Base-by-base conservation (phyloP, 2,888 invertebrate species). In the Cheilosia impressa region DNA sequence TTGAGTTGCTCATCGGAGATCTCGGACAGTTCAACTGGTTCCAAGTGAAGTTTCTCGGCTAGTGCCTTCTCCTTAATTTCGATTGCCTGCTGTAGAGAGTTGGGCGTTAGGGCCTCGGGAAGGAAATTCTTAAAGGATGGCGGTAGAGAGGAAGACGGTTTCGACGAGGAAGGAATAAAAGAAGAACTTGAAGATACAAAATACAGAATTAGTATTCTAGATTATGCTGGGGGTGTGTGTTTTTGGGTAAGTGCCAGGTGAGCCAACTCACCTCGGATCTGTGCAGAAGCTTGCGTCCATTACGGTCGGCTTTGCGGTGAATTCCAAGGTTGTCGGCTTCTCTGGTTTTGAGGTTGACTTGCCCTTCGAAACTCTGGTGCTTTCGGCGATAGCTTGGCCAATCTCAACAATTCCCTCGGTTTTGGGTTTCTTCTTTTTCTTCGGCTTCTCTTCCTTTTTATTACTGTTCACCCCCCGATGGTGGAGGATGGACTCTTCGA, bases 31-130 rank as follows among this genome's bases (percentile, higher is more conserved):
- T 89, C 82, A n/a, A 92, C 88, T 34, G 90, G 89, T 5, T 91
- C 90, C 34, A 92, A 62, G 53, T 91, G 87, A 50, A 91, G 71
- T 84, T 90, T 90, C 38, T 87, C 90, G 0, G 91, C 91, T 47
- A 91, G 87, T 0, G 95, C 93, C 90, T 95, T 95, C 88, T 96
- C 96, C 90, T 96, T 96, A 87, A 94, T 94, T 90, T 95, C 95
- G 50, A 96, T 95, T 87, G 96, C 95, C 88, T 94, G 94, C 88
- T 95, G 94, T 63, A 96, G 94, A 0, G 94, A 94, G 87, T 94
- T 94, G 4, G 95, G 95, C 90, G 95, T 95, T 89, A 93, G 92
- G 58, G 93, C 91, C 88, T 95, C 94, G 0, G 94, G 93, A 53
- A 93, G 89, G 87, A 93, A 91, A 50, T 89, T 88, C 27, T 87